Percentiles rank a stretch among this genome's conserved stretches.
Conservation (phyloP, 1,140 invertebrate species). For the Pogonognathellus flavescens region DNA sequence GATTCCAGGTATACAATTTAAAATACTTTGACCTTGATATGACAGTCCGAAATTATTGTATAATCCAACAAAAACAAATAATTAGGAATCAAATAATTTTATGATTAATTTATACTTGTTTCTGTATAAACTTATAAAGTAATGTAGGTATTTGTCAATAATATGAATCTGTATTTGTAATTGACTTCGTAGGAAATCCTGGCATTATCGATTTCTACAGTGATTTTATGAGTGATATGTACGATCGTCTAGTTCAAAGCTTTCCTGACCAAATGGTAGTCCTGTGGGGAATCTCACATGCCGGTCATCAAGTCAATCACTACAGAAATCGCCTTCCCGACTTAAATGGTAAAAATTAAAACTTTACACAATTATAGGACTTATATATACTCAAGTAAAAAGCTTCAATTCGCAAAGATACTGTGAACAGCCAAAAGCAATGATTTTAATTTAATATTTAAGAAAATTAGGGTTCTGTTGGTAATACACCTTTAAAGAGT, state of each 20-base stretch:
- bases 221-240: slow-evolving; percentile 77
- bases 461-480: no score
- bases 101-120: no score
- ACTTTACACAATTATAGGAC: background rate
- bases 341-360: slow-evolving; percentile 66
- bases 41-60: no score
- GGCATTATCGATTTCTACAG: slow-evolving; percentile 82
- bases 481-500: no score
- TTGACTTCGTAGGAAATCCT: slow-evolving; percentile 77
- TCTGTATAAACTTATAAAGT: no score
- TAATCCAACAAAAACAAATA: no score
- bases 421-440: no score
- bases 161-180: background rate
- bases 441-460: no score
- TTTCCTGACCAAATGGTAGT: slow-evolving; percentile 73
- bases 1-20: slow-evolving; percentile 70
- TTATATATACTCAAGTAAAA: no score
- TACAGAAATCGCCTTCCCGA: slow-evolving; percentile 66
- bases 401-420: no score
- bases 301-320: slow-evolving; percentile 69
- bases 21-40: background rate
- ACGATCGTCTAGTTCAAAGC: slow-evolving; percentile 70
- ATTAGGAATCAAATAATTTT: no score
- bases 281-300: slow-evolving; percentile 83
- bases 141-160: no score